phyloP scores from a whole-genome alignment of 2,113 vertebrate genomes.

The Coregonus clupeaformis region DNA sequence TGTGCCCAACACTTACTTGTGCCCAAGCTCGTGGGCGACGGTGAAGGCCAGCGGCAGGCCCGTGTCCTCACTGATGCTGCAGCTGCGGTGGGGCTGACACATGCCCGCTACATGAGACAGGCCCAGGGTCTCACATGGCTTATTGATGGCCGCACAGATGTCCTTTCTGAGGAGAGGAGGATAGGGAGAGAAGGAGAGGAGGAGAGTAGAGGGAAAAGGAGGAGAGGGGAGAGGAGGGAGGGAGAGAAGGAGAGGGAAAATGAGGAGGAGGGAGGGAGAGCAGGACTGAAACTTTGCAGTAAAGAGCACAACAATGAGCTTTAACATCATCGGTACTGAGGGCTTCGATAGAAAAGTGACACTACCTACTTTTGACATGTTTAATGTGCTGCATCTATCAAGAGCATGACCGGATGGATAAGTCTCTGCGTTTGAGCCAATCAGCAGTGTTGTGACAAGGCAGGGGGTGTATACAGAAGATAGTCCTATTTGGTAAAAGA shows the following conservation, averaged over 20 bases:
- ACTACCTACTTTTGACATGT: too few relatives aligned
- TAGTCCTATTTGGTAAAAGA: too few relatives aligned
- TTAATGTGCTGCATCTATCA: too few relatives aligned
- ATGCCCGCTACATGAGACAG: conserved; percentile 93
- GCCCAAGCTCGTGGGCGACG: conserved; percentile 92
- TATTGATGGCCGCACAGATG: conserved; percentile 90
- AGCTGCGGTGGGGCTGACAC: conserved; percentile 93
- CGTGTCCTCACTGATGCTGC: conserved; percentile 93
- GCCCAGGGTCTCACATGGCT: conserved; percentile 93
- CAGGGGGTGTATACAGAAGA: too few relatives aligned
- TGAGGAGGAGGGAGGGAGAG: too few relatives aligned
- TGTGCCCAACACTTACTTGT: conserved; percentile 81
- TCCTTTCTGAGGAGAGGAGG: conserved; percentile 80
- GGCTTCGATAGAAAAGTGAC: too few relatives aligned
- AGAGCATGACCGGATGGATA: too few relatives aligned
- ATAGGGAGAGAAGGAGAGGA: neutral
- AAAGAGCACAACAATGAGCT: too few relatives aligned
- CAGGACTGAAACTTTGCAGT: too few relatives aligned
- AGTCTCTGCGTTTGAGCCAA: too few relatives aligned
- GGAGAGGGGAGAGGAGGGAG: neutral
- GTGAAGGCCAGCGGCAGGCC: conserved; percentile 94
- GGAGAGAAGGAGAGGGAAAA: neutral
- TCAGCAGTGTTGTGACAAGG: too few relatives aligned
- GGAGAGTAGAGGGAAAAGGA: neutral
- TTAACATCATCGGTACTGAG: too few relatives aligned